Conservation (phyloP, 2,888 invertebrate genomes). For the Standfussiana lucernea region DNA sequence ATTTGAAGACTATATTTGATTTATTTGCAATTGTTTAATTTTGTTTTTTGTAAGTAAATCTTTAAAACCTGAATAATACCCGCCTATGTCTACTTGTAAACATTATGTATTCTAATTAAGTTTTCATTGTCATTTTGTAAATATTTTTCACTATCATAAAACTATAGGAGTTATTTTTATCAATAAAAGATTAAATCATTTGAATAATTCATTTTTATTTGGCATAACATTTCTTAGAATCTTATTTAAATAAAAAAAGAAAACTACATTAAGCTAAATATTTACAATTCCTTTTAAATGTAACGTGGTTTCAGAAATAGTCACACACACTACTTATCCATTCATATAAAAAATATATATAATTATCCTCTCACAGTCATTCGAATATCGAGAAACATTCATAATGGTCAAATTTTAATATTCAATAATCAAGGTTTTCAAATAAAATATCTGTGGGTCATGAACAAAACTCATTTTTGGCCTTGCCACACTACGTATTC, state of each 20-base stretch:
- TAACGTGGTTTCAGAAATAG: slow-evolving; percentile 33
- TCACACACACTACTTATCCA: background rate
- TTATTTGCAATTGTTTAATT: background rate
- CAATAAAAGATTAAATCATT: slow-evolving; percentile 58
- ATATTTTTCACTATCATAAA: slow-evolving; percentile 25
- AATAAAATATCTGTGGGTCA: background rate
- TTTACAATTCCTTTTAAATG: slow-evolving; percentile 64
- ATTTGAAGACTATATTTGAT: slow-evolving; percentile 18
- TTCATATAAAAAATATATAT: slow-evolving; percentile 8
- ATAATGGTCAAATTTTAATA: background rate
- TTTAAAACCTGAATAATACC: background rate
- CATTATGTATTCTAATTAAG: background rate
- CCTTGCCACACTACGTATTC: background rate
- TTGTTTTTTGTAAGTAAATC: slow-evolving; percentile 27
- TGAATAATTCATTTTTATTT: slow-evolving; percentile 68
- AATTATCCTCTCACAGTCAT: background rate
- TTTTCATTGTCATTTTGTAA: slow-evolving; percentile 43
- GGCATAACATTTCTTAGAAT: slow-evolving; percentile 70
- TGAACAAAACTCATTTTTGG: slow-evolving; percentile 11
- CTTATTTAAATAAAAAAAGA: slow-evolving; percentile 54
- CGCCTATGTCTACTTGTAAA: background rate
- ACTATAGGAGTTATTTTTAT: background rate
- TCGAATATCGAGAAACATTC: background rate
- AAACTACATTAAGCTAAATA: slow-evolving; percentile 49
- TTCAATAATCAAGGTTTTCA: slow-evolving; percentile 25